A percentile compares a stretch with the other conserved stretches of the same genome.
phyloP scores from a whole-genome alignment of 2,113 vertebrate species.

The Phalacrocorax aristotelis region DNA sequence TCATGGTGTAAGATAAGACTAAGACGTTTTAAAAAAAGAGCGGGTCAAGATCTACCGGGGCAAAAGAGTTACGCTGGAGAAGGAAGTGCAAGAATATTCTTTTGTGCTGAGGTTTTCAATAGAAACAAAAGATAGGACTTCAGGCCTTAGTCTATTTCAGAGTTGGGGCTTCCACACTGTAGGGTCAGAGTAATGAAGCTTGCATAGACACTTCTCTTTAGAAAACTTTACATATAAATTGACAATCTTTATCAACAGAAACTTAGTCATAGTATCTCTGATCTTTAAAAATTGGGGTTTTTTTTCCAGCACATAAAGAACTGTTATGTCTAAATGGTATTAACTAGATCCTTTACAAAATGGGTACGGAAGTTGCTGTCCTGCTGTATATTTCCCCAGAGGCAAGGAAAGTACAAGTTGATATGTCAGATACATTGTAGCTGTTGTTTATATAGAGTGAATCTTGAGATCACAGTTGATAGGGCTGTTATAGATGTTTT shows the following conservation, averaged over 20 bases:
- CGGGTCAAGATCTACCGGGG: not conserved
- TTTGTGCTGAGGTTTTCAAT: not conserved
- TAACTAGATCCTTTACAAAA: not conserved
- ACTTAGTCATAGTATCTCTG: not conserved
- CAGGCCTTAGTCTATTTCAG: not conserved
- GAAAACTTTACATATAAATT: not conserved
- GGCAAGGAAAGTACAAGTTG: not conserved
- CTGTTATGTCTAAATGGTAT: not conserved
- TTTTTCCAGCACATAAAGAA: not conserved
- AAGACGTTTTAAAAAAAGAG: not conserved
- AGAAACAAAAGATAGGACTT: not conserved
- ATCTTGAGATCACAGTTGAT: not conserved
- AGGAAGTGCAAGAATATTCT: not conserved
- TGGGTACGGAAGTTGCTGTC: not conserved
- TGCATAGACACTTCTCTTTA: not conserved
- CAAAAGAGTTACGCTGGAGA: not conserved
- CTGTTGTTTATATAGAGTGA: not conserved
- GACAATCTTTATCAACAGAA: not conserved
- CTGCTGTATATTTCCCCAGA: not conserved
- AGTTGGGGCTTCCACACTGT: not conserved
- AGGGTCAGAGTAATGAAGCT: not conserved
- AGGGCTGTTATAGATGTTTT: not conserved
- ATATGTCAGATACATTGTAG: not conserved
- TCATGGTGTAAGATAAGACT: not conserved
- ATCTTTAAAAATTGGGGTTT: not conserved